Evolutionary conservation across 2,113 vertebrate genomes (phyloP).

Genomic region (Ploceus nigricollis): DNA sequence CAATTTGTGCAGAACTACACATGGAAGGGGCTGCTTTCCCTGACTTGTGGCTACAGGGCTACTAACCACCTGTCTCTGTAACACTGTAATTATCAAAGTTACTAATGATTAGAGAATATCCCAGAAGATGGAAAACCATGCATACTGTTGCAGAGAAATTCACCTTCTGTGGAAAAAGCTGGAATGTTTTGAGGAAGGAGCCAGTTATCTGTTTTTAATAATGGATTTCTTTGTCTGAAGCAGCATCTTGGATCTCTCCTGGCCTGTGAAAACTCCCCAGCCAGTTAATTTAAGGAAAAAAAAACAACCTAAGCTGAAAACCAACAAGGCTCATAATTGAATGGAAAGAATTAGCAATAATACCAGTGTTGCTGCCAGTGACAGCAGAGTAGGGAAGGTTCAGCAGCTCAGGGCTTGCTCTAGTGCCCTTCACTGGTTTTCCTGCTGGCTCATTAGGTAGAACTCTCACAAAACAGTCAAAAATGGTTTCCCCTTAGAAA

Average conservation of each 20-base stretch:
- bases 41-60: not conserved
- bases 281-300: not conserved
- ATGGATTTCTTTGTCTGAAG: not conserved
- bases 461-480: not conserved
- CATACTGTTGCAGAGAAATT: not conserved
- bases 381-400: not conserved
- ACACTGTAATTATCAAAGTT: not conserved
- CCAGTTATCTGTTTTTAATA: not conserved
- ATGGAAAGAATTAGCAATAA: not conserved
- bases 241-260: not conserved
- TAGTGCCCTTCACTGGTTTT: not conserved
- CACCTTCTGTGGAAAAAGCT: not conserved
- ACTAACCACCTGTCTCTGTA: not conserved
- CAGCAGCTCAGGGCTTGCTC: not conserved
- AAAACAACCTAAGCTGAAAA: not conserved
- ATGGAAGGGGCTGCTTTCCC: not conserved
- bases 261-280: not conserved
- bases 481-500: not conserved
- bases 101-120: not conserved
- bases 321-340: not conserved
- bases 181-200: not conserved
- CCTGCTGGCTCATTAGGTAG: constrained; percentile 7
- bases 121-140: not conserved
- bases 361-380: not conserved
- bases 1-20: not conserved